A percentile compares a stretch with the other conserved stretches of the same genome.
phyloP scores from a whole-genome alignment of 1,140 invertebrate genomes.

The Glomeris maerens region DNA sequence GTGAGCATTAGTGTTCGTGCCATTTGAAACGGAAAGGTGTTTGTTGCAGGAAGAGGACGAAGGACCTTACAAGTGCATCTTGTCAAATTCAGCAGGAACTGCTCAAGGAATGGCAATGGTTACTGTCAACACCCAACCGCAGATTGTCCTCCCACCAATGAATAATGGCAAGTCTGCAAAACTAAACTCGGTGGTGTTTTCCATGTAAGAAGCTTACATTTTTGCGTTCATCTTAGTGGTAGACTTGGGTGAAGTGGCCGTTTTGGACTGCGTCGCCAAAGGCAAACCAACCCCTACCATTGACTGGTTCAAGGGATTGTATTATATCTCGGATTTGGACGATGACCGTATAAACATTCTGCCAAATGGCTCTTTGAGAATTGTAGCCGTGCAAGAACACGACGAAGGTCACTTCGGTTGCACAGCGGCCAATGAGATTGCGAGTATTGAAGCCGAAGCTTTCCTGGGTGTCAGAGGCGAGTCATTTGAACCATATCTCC shows the following conservation, averaged over 20 bases:
- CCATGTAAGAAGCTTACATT: neutral
- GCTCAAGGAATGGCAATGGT: neutral
- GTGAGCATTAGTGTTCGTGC: neutral
- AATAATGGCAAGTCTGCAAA: neutral
- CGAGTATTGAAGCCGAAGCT: slow-evolving; percentile 24
- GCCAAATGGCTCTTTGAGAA: slow-evolving; percentile 32
- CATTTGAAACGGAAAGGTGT: neutral
- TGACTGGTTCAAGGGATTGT: slow-evolving; percentile 26
- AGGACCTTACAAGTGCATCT: slow-evolving; percentile 32
- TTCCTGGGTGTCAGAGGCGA: slow-evolving; percentile 29
- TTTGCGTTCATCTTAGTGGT: slow-evolving; percentile 10
- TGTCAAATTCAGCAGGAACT: slow-evolving; percentile 25
- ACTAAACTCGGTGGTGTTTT: slow-evolving; percentile 1
- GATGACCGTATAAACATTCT: slow-evolving; percentile 26
- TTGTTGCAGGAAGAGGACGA: slow-evolving; percentile 22
- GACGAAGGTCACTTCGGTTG: slow-evolving; percentile 30
- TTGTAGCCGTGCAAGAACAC: slow-evolving; percentile 26
- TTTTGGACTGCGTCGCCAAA: slow-evolving; percentile 29
- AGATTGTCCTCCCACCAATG: neutral
- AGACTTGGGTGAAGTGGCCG: slow-evolving; percentile 24
- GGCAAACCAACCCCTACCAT: slow-evolving; percentile 30
- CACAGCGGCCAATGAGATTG: slow-evolving; percentile 28
- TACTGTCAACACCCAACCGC: slow-evolving; percentile 16
- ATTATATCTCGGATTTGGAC: slow-evolving; percentile 16
- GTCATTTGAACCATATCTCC: neutral